Base-by-base conservation (phyloP, 2,888 invertebrate genomes). In the Nomada ferruginata region DNA sequence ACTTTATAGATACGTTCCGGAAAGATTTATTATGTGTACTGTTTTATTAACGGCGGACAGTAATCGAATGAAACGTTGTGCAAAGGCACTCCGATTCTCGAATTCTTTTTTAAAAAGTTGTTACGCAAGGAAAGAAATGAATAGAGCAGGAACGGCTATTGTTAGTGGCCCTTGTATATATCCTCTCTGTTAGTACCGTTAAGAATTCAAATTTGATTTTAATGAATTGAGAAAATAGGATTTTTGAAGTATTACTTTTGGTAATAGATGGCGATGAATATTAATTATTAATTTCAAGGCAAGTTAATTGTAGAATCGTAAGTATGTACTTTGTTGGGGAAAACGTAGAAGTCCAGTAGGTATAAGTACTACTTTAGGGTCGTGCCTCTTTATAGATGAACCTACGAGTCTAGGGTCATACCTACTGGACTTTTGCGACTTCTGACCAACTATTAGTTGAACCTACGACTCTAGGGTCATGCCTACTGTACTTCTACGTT, bases 61-160 rank as follows among this genome's bases (percentile, higher is more conserved):
- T 44, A 29, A 1, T n/a, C 36, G 52, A 59, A 15, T 44, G 44
- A 29, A 36, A 44, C n/a, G 26, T 65, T 53, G 47, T 2, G 53
- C 15, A 75, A 55, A 55, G 53, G 18, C 61, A 53, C 61, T 74
- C 66, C 60, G 13, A 55, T 52, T 60, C 60, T 66, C 47, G 42
- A 53, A 75, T 68, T 75, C 26, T 68, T 60, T 42, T 50, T 23
- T 20, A 68, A 66, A 53, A 13, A n/a, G 47, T n/a, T n/a, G 26
- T 68, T 75, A 10, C 66, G 42, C 4, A 75, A 75, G 18, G 18
- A 13, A 61, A 69, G 66, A 59, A 59, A 61, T 47, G 55, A 59
- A 66, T 53, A 23, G 13, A 68, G 61, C 36, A 52, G n/a, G 18
- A 59, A 47, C 42, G 47, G 18, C 50, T 44, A n/a, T 36, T 9